Base-by-base conservation (phyloP, 2,113 vertebrate genomes). In the Ondatra zibethicus region DNA sequence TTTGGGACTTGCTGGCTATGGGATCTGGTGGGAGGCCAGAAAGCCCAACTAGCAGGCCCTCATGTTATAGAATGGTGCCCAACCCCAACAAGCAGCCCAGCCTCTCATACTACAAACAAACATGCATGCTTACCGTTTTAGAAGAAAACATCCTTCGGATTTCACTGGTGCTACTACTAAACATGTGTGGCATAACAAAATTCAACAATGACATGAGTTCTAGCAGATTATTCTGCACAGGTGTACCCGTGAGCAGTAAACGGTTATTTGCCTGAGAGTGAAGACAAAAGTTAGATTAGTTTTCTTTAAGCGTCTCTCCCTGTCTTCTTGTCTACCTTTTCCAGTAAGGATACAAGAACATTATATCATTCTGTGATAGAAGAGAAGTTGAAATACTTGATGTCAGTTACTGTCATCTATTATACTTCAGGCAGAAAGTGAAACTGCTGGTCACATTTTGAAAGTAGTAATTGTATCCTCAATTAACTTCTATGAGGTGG, bases 181-280 rank as follows among this genome's bases (percentile, higher is more conserved):
- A 99, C 99, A 99, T 99, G n/a, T 99, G 99, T 0, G 99, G 99
- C 99, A 99, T 99, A 91, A 99, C 99, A 98, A 99, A 99, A 98
- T 99, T 99, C 93, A 99, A 97, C 29, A 99, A 99, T 3, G 99
- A 99, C 99, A 99, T 99, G 80, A 99, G 98, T 93, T 99, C 99
- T 93, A 99, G 96, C 3, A 99, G 98, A 96, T 99, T 99, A 98
- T 99, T 99, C 98, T 99, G 99, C 92, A 99, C 98, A 0, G 99
- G 99, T 92, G 99, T 99, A 81, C 99, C 99, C 0, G 99, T 99
- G 47, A 99, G 98, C 96, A 99, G 98, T 93, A 99, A 96, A 36
- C 99, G 99, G 98, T 99, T 99, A 98, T 99, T 98, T 45, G 99
- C 99, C 99, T 99, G 82, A 84, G 96, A 93, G 78, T 31, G 5